Percentiles rank a stretch among this genome's conserved stretches.
phyloP scores from a whole-genome alignment of 2,113 vertebrate genomes.

The Dicrurus megarhynchus region DNA sequence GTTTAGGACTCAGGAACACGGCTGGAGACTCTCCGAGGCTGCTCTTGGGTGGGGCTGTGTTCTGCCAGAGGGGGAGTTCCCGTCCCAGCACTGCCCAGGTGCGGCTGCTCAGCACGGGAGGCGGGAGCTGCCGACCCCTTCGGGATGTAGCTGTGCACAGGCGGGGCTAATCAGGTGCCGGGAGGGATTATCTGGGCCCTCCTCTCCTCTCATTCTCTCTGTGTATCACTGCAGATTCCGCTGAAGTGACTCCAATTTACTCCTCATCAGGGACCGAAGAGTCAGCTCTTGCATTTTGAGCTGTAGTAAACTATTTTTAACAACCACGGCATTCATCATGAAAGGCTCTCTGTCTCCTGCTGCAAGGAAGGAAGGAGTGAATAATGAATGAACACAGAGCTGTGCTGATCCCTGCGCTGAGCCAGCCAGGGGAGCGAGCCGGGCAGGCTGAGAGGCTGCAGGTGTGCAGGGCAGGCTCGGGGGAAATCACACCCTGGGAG shows the following conservation, averaged over 20 bases:
- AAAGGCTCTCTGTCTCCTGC: constrained; percentile 12
- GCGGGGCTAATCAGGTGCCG: background rate
- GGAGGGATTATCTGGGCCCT: background rate
- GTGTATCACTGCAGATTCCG: background rate
- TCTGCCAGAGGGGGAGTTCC: background rate
- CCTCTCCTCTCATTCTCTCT: background rate
- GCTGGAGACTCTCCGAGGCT: background rate
- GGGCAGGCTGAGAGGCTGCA: background rate
- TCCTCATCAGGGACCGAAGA: background rate
- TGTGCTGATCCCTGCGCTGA: background rate
- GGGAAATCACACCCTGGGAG: background rate
- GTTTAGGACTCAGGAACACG: background rate
- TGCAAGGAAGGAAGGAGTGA: constrained; percentile 23
- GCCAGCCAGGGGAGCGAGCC: background rate
- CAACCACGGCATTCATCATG: constrained; percentile 31
- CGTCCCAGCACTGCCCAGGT: accelerated
- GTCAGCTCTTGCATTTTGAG: background rate
- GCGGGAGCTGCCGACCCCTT: background rate
- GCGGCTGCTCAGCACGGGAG: background rate
- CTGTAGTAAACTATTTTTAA: constrained; percentile 47
- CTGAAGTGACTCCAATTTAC: constrained; percentile 10
- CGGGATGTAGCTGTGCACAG: background rate
- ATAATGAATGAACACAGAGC: constrained; percentile 34
- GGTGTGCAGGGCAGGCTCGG: background rate
- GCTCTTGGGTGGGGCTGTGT: background rate